Evolutionary conservation across 1,140 invertebrate species (phyloP).

Genomic region (Campoletis sonorensis): DNA sequence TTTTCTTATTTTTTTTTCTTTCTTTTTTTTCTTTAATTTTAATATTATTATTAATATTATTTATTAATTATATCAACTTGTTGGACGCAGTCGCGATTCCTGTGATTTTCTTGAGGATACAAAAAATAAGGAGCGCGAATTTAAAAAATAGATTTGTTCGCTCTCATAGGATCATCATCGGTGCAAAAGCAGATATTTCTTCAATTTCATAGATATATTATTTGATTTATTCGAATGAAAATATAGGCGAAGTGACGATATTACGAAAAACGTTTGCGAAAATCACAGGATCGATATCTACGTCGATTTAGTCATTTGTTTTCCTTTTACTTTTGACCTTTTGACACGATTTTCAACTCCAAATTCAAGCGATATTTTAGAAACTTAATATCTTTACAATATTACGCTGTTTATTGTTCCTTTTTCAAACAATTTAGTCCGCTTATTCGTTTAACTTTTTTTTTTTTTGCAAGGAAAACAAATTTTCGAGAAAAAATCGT

Average conservation of each 20-base stretch:
- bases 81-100: constrained; percentile 57
- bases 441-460: too few relatives aligned
- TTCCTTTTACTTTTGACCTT: constrained; percentile 54
- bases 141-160: background rate
- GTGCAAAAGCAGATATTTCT: constrained; percentile 29
- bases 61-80: constrained; percentile 53
- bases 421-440: too few relatives aligned
- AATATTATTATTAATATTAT: constrained; percentile 29
- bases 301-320: constrained; percentile 57
- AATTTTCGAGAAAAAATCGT: too few relatives aligned
- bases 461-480: too few relatives aligned
- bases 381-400: too few relatives aligned
- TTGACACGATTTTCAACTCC: background rate
- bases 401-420: too few relatives aligned
- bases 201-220: constrained; percentile 34
- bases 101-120: constrained; percentile 49
- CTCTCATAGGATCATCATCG: constrained; percentile 7
- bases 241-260: background rate
- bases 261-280: background rate
- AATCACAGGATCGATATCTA: constrained; percentile 59
- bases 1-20: constrained; percentile 25
- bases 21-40: too few relatives aligned
- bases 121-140: background rate
- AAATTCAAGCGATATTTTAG: too few relatives aligned
- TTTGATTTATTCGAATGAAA: background rate